Evolutionary conservation across 1,140 invertebrate genomes (phyloP), one percentile per base, ranked within the genome.

Genomic region (Cylas formicarius): DNA sequence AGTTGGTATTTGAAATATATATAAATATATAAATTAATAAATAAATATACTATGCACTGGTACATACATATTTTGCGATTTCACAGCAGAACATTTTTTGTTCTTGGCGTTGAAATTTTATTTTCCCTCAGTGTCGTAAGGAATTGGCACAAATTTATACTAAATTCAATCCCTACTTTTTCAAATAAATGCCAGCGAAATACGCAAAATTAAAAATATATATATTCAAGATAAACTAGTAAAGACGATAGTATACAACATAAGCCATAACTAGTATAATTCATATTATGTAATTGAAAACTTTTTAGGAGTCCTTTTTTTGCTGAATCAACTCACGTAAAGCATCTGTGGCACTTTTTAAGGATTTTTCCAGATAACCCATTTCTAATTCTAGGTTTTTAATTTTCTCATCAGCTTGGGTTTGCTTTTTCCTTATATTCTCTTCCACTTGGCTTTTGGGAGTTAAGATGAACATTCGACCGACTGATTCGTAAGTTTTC

Each of bases 311-410:
- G 32, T 73, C 74, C 58, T 79, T 80, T 38, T 73, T 72, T 42
- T 80, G 80, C 53, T 83, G 76, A 0, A 92, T 79, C 73, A 91
- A 79, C 75, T 91, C 87, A 60, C 87, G 66, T 3, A 92, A 69
- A 64, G 86, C 86, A 61, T 90, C 80, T 70, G 89, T 82, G 62
- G 82, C 85, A 53, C 90, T 86, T 67, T 86, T 87, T 32, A 90
- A 70, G 66, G 72, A 88, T 52, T 75, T 73, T 58, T 88, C 80
- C 48, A 90, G 68, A 63, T 84, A 86, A 5, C 68, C 60, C 66
- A 90, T 90, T 48, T 77, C 86, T 38, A 70, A 77, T 64, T 88
- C 81, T 43, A 88, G 68, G 8, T 73, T 74, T 62, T 78, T 78
- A 17, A 86, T 83, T 64, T 86, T 86, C 24, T 82, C 77, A 11